phyloP scores from a whole-genome alignment of 2,888 invertebrate species.

The Incurvaria masculella region DNA sequence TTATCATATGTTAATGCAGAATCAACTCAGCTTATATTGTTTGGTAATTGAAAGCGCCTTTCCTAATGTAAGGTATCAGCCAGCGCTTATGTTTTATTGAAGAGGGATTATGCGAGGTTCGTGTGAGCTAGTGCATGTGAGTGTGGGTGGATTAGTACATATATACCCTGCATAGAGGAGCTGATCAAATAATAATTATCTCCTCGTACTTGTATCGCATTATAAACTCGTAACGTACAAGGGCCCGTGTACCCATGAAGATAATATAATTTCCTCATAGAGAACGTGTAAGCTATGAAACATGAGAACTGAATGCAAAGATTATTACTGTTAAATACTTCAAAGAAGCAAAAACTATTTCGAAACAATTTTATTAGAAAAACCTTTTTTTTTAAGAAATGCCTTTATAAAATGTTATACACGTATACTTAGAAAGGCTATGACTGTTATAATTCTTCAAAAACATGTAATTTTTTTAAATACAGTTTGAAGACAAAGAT shows the following conservation, averaged over 20 bases:
- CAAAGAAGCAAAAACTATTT: too few species aligned
- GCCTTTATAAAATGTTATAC: too few species aligned
- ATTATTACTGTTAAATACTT: too few species aligned
- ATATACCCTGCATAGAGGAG: background rate
- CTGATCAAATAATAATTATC: slow-evolving; percentile 4
- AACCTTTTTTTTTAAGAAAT: too few species aligned
- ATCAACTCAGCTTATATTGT: slow-evolving; percentile 22
- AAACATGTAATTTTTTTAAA: too few species aligned
- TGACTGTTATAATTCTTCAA: too few species aligned
- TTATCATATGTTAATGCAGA: slow-evolving; percentile 1
- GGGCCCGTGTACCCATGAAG: slow-evolving; percentile 2
- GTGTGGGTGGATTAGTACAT: background rate
- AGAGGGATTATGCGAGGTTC: slow-evolving; percentile 35
- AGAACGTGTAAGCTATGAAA: slow-evolving; percentile 17
- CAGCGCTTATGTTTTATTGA: slow-evolving; percentile 52
- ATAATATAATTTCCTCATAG: slow-evolving; percentile 12
- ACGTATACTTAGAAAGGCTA: too few species aligned
- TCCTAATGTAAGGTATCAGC: slow-evolving; percentile 35
- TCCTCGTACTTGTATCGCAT: background rate
- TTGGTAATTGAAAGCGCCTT: slow-evolving; percentile 37
- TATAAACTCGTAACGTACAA: background rate
- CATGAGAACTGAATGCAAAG: too few species aligned
- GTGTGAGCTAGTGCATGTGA: slow-evolving; percentile 20
- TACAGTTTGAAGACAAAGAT: too few species aligned
- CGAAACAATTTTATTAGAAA: too few species aligned